These are phyloP conservation scores for Acanthococcus lagerstroemiae DNA, from an alignment of 2,888 invertebrate genomes.

Conservation along the genomic window DNA sequence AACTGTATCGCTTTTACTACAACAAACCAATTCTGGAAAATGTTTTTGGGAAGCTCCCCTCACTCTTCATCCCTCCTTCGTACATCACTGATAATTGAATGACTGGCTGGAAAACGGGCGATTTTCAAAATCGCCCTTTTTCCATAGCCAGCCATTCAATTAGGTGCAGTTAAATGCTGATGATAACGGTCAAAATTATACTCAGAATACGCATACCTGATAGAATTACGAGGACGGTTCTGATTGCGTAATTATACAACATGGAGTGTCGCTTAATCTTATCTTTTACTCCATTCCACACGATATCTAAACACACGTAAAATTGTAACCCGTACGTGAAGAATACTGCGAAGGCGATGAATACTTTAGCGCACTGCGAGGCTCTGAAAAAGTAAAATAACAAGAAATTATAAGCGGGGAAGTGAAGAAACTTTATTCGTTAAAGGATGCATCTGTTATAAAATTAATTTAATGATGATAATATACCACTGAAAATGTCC, in stretches of 20 bases:
- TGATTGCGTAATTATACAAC: conserved; percentile 57
- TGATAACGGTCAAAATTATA: too few relatives aligned
- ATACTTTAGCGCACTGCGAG: conserved; percentile 75
- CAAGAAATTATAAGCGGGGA: neutral
- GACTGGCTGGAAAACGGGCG: too few relatives aligned
- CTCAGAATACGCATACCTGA: too few relatives aligned
- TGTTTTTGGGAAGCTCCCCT: too few relatives aligned
- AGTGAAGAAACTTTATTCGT: too few relatives aligned
- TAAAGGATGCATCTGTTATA: neutral
- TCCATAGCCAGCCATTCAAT: neutral
- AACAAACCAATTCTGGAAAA: too few relatives aligned
- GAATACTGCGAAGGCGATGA: conserved; percentile 82
- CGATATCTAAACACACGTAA: conserved; percentile 88
- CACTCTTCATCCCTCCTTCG: too few relatives aligned
- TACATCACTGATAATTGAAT: too few relatives aligned
- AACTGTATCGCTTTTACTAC: too few relatives aligned
- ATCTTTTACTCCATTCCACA: conserved; percentile 73
- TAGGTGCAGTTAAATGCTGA: neutral
- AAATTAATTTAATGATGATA: neutral
- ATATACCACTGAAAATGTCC: too few relatives aligned
- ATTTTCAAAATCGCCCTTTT: neutral
- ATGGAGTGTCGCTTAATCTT: conserved; percentile 51
- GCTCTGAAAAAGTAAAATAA: conserved; percentile 49
- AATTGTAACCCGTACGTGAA: conserved; percentile 94
- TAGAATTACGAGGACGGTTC: conserved; percentile 47